Evolutionary conservation across 2,797 vertebrate species (phyloP).

Genomic region (Zalophus californianus): DNA sequence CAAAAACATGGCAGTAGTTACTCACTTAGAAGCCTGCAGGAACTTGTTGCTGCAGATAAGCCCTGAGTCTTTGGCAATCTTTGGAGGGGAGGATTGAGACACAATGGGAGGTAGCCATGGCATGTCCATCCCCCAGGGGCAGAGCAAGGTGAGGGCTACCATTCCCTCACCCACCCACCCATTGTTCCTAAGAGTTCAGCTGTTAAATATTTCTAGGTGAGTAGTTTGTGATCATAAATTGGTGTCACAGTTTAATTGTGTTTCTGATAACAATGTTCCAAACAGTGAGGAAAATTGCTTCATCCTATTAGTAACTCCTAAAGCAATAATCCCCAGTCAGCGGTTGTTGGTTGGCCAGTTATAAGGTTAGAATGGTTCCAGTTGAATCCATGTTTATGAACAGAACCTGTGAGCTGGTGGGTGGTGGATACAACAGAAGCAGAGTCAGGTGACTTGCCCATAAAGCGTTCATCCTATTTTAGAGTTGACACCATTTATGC

Average conservation of each 20-base stretch:
- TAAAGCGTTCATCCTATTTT: background rate
- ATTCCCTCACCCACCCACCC: background rate
- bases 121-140: background rate
- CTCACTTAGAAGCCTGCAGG: background rate
- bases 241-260: slow-evolving; percentile 62
- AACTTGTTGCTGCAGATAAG: background rate
- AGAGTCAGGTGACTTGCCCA: background rate
- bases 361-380: background rate
- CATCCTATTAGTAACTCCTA: background rate
- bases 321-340: background rate
- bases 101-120: background rate
- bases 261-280: slow-evolving; percentile 44
- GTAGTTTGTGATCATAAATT: background rate
- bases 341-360: background rate
- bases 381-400: background rate
- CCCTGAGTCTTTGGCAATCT: background rate
- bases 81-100: background rate
- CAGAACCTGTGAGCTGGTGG: background rate
- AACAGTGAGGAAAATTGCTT: slow-evolving; percentile 48
- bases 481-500: background rate
- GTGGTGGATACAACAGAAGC: background rate
- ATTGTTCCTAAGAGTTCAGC: background rate
- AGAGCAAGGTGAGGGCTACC: too few relatives aligned
- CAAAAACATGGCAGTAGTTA: too few relatives aligned
- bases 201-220: background rate